Evolutionary conservation across 2,797 vertebrate species (phyloP).

Genomic region (Sphenopsis melanotis): DNA sequence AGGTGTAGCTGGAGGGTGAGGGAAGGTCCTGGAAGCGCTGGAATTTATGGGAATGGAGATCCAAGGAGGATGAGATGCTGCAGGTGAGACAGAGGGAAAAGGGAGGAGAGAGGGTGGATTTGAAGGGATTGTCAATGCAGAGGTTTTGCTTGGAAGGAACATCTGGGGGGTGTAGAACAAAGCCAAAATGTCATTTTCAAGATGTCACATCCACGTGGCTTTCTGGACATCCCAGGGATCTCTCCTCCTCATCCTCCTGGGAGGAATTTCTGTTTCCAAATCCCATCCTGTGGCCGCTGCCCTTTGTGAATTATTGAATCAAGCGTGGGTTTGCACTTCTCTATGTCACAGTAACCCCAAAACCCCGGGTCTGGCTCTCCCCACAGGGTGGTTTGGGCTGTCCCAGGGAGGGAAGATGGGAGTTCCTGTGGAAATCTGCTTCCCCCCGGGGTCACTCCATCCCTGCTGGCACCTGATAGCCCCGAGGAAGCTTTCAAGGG

Average conservation of each 20-base stretch:
- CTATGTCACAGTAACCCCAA: rapidly evolving
- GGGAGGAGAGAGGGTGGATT: not conserved
- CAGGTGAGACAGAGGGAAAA: not conserved
- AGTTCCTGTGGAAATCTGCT: not conserved
- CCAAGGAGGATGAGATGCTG: not conserved
- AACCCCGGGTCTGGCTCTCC: not conserved
- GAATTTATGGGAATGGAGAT: not conserved
- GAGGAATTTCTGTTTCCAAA: not conserved
- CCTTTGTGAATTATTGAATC: not conserved
- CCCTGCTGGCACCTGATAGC: slow-evolving; percentile 37
- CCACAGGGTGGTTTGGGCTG: rapidly evolving
- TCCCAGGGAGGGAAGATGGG: not conserved
- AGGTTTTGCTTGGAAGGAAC: not conserved
- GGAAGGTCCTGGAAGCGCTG: not conserved
- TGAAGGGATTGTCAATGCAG: not conserved
- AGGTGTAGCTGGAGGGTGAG: not conserved
- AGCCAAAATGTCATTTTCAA: not conserved
- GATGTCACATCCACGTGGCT: rapidly evolving
- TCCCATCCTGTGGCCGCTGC: not conserved
- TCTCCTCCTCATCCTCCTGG: not conserved
- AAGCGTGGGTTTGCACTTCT: rapidly evolving
- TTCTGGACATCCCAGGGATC: not conserved
- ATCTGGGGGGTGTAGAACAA: not conserved
- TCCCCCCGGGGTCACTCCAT: not conserved
- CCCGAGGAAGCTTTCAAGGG: slow-evolving; percentile 22